Conservation (phyloP, 2,888 invertebrate species). For the Heliconius hortense region DNA sequence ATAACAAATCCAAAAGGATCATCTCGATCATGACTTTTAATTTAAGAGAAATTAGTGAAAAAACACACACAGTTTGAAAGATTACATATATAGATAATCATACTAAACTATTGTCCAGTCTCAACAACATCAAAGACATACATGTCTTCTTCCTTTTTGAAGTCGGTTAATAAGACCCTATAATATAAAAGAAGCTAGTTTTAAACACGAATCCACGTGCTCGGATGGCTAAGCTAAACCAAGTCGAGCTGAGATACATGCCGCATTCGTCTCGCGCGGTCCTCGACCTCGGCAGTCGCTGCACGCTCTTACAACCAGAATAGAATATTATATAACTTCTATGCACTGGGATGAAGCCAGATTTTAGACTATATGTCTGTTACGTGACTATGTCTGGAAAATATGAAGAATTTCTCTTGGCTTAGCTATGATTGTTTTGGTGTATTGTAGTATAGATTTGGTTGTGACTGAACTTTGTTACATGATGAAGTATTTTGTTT, state of each 20-base stretch:
- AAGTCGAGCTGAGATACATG: slow-evolving; percentile 30
- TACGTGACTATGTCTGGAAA: not conserved
- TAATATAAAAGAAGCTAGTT: slow-evolving; percentile 10
- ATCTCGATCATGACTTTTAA: too few species aligned
- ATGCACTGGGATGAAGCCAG: slow-evolving; percentile 27
- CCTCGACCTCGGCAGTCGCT: slow-evolving; percentile 32
- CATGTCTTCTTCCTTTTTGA: not conserved
- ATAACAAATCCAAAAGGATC: not conserved
- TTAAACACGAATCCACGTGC: slow-evolving; percentile 20
- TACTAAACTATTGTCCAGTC: not conserved
- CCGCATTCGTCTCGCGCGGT: slow-evolving; percentile 37
- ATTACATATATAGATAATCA: not conserved
- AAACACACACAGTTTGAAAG: not conserved
- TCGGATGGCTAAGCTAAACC: slow-evolving; percentile 18
- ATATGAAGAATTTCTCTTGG: not conserved
- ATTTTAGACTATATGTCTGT: not conserved
- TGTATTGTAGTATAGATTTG: not conserved
- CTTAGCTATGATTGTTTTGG: not conserved
- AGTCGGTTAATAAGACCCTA: not conserved
- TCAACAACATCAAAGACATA: not conserved
- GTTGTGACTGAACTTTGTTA: too few species aligned
- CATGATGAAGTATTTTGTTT: too few species aligned
- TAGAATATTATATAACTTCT: slow-evolving; percentile 35
- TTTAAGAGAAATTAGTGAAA: not conserved
- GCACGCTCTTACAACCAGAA: slow-evolving; percentile 31